Evolutionary conservation across 2,797 vertebrate species (phyloP), one percentile per base, ranked within the genome.

Genomic region (Spinus pinus): DNA sequence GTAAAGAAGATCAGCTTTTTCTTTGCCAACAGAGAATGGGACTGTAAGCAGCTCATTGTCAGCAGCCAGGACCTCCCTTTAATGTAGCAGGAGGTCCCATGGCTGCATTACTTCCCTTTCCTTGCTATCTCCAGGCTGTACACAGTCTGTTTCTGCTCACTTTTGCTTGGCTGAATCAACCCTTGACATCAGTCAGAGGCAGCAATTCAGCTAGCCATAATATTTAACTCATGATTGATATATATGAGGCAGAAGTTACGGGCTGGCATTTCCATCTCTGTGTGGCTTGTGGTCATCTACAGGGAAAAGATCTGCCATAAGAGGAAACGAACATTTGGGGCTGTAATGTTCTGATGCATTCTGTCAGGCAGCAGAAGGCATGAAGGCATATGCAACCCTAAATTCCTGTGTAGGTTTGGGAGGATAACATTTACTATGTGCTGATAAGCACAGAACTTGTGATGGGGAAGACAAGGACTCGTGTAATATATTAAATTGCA

Each of bases 201-300:
- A 92, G 47, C 41, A 82, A 67, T 91, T 86, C 71, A 87, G 61
- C 46, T 53, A 90, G 57, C 31, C n/a, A 54, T 90, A 74, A 81
- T 73, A 90, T 92, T 93, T 94, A 93, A 66, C 60, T 93, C 62
- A 88, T 81, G 71, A 91, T 60, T 86, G 74, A 93, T 90, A 53
- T 50, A 50, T 44, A 19, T 33, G 73, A 93, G 46, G 46, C 78
- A 95, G 81, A 92, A 95, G 27, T 77, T 64, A 64, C 4, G 0
- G 12, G 30, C 0, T 93, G 71, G 46, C 53, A 8, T 90, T 92
- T 60, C 56, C 58, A 46, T 66, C 24, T 49, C 71, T 86, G 0
- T 42, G 47, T 54, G 33, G 62, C 41, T 90, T 53, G 22, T 3
- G 23, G 49, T 94, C 78, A 90, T 80, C 64, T 46, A 94, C 12